Base-by-base conservation (phyloP, 1,140 invertebrate species). In the Protaetia brevitarsis region DNA sequence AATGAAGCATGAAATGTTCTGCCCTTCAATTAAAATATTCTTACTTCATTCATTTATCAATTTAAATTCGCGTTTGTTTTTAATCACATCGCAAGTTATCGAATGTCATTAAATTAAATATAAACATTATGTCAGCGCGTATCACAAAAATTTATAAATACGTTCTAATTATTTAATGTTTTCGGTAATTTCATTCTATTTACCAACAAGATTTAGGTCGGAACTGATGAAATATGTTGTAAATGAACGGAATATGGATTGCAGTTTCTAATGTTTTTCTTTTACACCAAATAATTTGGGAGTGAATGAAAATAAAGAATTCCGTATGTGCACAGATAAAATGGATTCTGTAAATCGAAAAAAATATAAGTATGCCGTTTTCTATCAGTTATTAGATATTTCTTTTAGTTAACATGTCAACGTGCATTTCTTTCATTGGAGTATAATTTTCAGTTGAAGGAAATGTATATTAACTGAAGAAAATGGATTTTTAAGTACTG, bases 11-110 rank as follows among this genome's bases (percentile, higher is more conserved):
- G n/a, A n/a, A n/a, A n/a, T n/a, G n/a, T n/a, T n/a, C n/a, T n/a
- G n/a, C n/a, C n/a, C n/a, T n/a, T n/a, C n/a, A n/a, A n/a, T n/a
- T n/a, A 36, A 36, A 36, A 8, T 36, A 8, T 36, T 36, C 10
- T 36, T 36, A 13, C 16, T 51, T 4, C 8, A 51, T 23, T 19
- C 19, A 6, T 16, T 51, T 51, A 51, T 51, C 41, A 51, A 23
- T 51, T 51, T 7, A 51, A 51, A 51, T 51, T 51, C 41, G 41
- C 41, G 41, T 51, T 51, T 7, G 19, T 51, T 51, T 19, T 23
- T 21, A 51, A 51, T 19, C 26, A 51, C 21, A 19, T 51, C 19
- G 26, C 8, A 51, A 51, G 16, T 51, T 51, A 51, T 51, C 41
- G 41, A 6, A 26, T 23, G 41, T 37, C 16, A 37, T 13, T 37